Base-by-base conservation (phyloP, 2,888 invertebrate genomes). In the Platycheirus rosarum region DNA sequence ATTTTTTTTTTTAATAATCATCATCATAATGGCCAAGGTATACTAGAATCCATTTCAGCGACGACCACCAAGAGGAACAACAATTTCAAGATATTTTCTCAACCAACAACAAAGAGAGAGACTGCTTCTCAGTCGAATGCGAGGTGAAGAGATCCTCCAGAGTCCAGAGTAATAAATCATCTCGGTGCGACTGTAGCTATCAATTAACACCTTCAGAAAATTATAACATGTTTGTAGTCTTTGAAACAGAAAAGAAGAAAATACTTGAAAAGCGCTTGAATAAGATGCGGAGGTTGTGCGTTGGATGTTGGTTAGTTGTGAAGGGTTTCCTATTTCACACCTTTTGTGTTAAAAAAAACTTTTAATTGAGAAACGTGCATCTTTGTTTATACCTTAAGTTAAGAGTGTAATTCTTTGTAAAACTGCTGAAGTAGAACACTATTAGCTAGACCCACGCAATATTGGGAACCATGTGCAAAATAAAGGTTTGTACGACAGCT, bases 191-290 rank as follows among this genome's bases (percentile, higher is more conserved):
- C 71, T 82, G 71, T 60, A 57, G 77, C 71, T 70, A 77, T 77
- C 71, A 82, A 82, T 82, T 82, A 82, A 82, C 82, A 82, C 82
- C 82, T 82, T 77, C 76, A 77, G 62, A 82, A 82, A 82, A 82
- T 82, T 82, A 82, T 69, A 82, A 73, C 71, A 77, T 82, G 77
- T 63, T 82, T 82, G 82, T 82, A 76, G 65, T 62, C 66, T 73
- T 66, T 66, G 62, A 66, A 48, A 53, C 40, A 48, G 70, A 51
- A 55, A 7, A 26, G 48, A 51, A 14, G 29, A 53, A 73, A 66
- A 74, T 26, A 37, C 35, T 32, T 29, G 26, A 62, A 26, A 53
- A 46, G 14, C 6, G 32, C 23, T 65, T 23, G 3, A 44, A 26
- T 53, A 63, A 53, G 68, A 40, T 49, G 49, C 48, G 55, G 23